Evolutionary conservation across 2,888 invertebrate species (phyloP).

Genomic region (Noctua fimbriata): DNA sequence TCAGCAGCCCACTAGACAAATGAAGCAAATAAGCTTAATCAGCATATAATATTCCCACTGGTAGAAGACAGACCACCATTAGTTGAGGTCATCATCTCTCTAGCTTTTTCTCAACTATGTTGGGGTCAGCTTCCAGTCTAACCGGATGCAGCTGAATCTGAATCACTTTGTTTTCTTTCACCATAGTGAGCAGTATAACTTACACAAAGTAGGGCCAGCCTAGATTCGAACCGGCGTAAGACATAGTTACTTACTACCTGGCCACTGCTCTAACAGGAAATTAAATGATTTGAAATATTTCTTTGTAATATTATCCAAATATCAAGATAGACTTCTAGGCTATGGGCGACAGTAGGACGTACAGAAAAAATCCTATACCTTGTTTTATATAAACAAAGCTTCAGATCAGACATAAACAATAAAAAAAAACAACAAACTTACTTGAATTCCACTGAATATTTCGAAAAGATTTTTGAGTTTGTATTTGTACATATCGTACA

Average conservation of each 20-base stretch:
- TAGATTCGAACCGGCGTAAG: neutral
- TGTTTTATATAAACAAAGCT: constrained; percentile 6
- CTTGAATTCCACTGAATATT: constrained; percentile 76
- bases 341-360: neutral
- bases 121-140: too few species aligned
- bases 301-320: neutral
- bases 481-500: constrained; percentile 77
- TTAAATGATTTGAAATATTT: neutral
- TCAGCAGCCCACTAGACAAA: too few species aligned
- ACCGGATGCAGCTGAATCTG: too few species aligned
- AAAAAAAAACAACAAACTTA: constrained; percentile 63
- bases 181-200: too few species aligned
- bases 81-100: too few species aligned
- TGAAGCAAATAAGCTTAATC: too few species aligned
- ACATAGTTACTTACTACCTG: neutral
- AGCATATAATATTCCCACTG: too few species aligned
- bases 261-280: neutral
- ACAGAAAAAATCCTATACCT: neutral
- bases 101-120: too few species aligned
- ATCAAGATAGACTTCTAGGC: neutral
- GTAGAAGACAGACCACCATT: too few species aligned
- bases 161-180: too few species aligned
- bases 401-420: neutral
- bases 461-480: constrained; percentile 74
- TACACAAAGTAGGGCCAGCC: too few species aligned